These are phyloP conservation scores for Meloidogyne floridensis DNA, from an alignment of 1,140 invertebrate species.

Conservation along the genomic window DNA sequence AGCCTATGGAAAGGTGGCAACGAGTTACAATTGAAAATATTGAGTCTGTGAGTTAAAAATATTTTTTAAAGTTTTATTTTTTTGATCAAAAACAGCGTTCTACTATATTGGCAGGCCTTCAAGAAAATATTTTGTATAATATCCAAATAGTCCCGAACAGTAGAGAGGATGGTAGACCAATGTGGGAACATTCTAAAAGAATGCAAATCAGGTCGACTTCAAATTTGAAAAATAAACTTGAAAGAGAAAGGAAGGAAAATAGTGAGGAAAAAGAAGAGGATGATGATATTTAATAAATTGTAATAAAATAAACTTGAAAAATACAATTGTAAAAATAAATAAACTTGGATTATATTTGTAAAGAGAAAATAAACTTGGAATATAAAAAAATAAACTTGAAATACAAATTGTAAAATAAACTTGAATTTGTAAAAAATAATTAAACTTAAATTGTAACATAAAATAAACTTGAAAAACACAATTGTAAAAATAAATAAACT, in stretches of 20 bases:
- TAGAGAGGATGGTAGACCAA: conserved; percentile 15
- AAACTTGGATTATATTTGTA: no score
- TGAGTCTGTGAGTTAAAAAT: conserved; percentile 35
- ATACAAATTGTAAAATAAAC: no score
- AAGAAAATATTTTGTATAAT: conserved; percentile 44
- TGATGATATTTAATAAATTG: no score
- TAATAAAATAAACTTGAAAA: background rate
- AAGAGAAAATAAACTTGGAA: no score
- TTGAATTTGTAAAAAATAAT: no score
- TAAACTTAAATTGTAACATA: no score
- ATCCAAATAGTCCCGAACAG: conserved; percentile 53
- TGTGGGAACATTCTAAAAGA: conserved; percentile 22
- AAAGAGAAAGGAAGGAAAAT: background rate
- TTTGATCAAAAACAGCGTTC: conserved; percentile 44
- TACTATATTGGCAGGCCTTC: conserved; percentile 43
- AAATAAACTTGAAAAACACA: no score
- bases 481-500: no score
- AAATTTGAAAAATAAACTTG: background rate
- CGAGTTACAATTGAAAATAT: conserved; percentile 41
- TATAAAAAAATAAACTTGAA: no score
- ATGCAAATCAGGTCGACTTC: conserved; percentile 11
- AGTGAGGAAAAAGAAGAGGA: background rate
- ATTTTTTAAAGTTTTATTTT: background rate
- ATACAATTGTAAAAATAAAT: no score
- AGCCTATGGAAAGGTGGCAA: conserved; percentile 49